These are phyloP conservation scores for Matsumyia berberina DNA, from an alignment of 2,888 invertebrate genomes.

Conservation along the genomic window DNA sequence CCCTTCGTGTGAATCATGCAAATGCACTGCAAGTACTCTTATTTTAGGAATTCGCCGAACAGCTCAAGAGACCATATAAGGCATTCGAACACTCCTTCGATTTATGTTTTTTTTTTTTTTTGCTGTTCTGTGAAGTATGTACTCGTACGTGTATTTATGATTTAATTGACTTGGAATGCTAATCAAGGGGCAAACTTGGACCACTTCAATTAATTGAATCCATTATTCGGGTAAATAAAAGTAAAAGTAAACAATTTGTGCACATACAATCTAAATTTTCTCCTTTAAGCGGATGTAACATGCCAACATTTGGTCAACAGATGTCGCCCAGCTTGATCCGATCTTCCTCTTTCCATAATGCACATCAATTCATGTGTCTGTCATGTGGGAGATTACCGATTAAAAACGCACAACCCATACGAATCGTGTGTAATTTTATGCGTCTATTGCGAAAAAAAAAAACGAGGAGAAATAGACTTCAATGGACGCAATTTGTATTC, in stretches of 20 bases:
- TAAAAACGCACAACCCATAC: constrained; percentile 52
- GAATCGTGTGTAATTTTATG: background rate
- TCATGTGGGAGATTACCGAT: constrained; percentile 30
- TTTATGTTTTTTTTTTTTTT: constrained; percentile 3
- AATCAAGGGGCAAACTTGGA: constrained; percentile 19
- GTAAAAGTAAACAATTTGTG: constrained; percentile 30
- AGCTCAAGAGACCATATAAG: constrained; percentile 45
- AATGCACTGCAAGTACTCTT: constrained; percentile 32
- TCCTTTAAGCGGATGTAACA: constrained; percentile 15
- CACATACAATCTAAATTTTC: background rate
- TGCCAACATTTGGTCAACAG: constrained; percentile 59
- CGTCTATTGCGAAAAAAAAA: constrained; percentile 46
- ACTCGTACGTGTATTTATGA: constrained; percentile 32
- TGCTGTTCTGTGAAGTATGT: background rate
- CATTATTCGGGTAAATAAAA: constrained; percentile 29
- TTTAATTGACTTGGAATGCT: constrained; percentile 22
- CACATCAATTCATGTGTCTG: constrained; percentile 13
- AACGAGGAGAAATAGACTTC: constrained; percentile 17
- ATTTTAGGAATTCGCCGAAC: constrained; percentile 20
- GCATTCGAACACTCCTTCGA: constrained; percentile 30
- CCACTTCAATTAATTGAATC: constrained; percentile 4
- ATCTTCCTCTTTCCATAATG: background rate
- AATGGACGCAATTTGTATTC: constrained; percentile 55
- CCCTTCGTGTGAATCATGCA: constrained; percentile 41
- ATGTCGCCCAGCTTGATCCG: constrained; percentile 14